Percentiles rank a stretch among this genome's conserved stretches.
These are phyloP conservation scores for Premnoplex brunnescens DNA, from an alignment of 2,797 vertebrate genomes.

Conservation along the genomic window DNA sequence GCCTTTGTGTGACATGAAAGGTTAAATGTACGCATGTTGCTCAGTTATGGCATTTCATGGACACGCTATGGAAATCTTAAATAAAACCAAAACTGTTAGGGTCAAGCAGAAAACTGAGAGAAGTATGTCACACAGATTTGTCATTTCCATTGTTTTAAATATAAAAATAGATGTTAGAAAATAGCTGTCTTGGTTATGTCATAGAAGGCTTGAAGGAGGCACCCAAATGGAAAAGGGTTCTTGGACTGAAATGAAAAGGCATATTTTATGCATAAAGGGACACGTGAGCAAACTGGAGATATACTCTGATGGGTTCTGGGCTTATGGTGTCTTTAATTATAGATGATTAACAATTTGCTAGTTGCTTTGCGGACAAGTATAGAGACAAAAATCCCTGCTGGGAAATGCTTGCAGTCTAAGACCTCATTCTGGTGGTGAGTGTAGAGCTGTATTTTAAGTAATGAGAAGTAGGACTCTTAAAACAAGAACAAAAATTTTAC, in stretches of 20 bases:
- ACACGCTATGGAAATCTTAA: not conserved
- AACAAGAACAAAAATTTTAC: not conserved
- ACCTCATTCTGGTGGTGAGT: not conserved
- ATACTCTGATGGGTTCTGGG: not conserved
- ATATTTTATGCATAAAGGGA: constrained; percentile 16
- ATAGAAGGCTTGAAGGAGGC: not conserved
- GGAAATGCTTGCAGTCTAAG: not conserved
- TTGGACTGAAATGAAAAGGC: not conserved
- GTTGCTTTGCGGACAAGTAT: constrained; percentile 11
- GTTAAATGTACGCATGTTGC: not conserved
- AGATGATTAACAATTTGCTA: constrained; percentile 32
- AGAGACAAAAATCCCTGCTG: constrained; percentile 14
- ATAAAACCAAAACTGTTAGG: not conserved
- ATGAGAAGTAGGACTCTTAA: not conserved
- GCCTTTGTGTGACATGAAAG: not conserved
- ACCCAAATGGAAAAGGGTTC: not conserved
- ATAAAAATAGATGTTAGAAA: not conserved
- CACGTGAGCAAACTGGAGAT: not conserved
- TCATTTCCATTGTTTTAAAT: not conserved
- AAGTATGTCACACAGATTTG: not conserved
- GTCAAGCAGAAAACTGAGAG: not conserved
- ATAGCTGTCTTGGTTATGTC: not conserved
- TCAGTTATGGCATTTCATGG: not conserved
- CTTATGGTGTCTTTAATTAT: constrained; percentile 38
- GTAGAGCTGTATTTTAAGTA: not conserved